Conservation (phyloP, 2,113 vertebrate species). For the Anser brachyrhynchus region DNA sequence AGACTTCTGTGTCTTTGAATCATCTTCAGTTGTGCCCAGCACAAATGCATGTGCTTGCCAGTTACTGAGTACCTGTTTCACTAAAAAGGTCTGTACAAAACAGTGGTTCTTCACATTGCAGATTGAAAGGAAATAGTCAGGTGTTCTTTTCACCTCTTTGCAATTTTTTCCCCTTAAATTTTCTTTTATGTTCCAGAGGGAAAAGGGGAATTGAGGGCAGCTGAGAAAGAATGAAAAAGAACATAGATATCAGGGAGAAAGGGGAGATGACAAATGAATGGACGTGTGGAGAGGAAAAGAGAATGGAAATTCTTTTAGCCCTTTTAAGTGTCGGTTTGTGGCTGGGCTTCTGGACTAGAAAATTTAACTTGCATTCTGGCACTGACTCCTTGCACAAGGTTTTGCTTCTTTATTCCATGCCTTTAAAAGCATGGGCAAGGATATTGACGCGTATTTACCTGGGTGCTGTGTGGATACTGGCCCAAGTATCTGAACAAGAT, state of each 20-base stretch:
- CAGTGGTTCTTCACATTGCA: neutral
- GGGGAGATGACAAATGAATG: neutral
- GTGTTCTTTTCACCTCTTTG: neutral
- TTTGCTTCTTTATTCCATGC: neutral
- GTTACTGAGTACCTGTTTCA: neutral
- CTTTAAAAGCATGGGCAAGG: neutral
- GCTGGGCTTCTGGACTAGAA: neutral
- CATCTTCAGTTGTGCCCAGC: neutral
- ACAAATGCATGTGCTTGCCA: neutral
- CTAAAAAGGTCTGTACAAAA: neutral
- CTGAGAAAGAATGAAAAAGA: neutral
- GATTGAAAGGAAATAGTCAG: neutral
- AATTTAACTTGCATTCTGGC: neutral
- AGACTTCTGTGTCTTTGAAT: neutral
- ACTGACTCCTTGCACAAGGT: neutral
- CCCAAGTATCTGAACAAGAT: neutral
- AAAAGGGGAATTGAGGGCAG: neutral
- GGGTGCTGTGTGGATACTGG: neutral
- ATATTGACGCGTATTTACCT: neutral
- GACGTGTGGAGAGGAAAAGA: neutral
- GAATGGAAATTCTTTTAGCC: neutral
- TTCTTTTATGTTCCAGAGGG: neutral
- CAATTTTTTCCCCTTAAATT: neutral
- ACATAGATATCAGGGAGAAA: neutral
- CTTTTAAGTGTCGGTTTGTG: neutral